Evolutionary conservation across 2,888 invertebrate species (phyloP), one percentile per base, ranked within the genome.

Genomic region (Eupeodes latifasciatus): DNA sequence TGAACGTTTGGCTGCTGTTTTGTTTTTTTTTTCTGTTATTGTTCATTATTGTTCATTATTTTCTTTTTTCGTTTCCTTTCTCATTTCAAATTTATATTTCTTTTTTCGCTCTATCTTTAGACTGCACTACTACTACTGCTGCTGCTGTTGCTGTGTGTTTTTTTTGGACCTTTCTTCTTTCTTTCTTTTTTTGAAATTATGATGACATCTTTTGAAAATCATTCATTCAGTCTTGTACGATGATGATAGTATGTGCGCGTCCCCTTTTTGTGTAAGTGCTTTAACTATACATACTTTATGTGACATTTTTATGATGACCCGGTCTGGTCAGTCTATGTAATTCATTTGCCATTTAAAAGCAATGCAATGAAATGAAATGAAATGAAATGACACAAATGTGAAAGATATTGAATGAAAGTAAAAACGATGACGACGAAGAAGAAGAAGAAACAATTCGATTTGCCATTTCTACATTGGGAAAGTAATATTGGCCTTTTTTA

Each of bases 301-400:
- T 88, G 88, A 88, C 88, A 78, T 79, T 88, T 87, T 88, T 85
- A 88, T 81, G 88, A 77, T 85, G 71, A 71, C 71, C 71, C 19
- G 71, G 9, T 55, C 55, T 55, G 88, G 88, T 81, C 88, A 88
- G 66, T 84, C 76, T 19, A 40, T 47, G n/a, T 59, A 16, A 75
- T 81, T 75, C 88, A 78, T 85, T 88, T 53, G 77, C 71, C 64
- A 85, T 85, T 88, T 85, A 27, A 36, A 55, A 44, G 71, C 71
- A 81, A 66, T 74, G 66, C 57, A 51, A 77, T 27, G 27, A 27
- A 27, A 27, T 27, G 27, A 27, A 27, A 27, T 27, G 27, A 27
- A 47, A 71, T 53, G 53, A 16, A 51, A 36, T 34, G 55, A 19
- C 40, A 59, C 34, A 59, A 3, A 55, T 19, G 16, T 7, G 59